These are phyloP conservation scores for Cuculus canorus DNA, from an alignment of 2,797 vertebrate species.

Conservation along the genomic window DNA sequence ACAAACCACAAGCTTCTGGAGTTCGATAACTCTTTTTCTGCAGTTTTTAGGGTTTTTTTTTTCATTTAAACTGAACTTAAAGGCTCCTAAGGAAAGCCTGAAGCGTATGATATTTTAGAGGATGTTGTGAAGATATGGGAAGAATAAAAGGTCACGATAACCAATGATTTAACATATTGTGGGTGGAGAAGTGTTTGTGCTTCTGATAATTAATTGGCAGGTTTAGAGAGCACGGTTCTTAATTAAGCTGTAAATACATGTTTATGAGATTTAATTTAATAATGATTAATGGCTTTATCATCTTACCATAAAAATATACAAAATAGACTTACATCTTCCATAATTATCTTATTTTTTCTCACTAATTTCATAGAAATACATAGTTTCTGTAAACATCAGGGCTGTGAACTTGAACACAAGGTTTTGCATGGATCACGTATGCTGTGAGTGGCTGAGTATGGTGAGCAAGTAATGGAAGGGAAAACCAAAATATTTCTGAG, in stretches of 20 bases:
- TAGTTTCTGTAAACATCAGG: neutral
- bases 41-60: neutral
- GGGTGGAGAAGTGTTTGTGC: slow-evolving; percentile 61
- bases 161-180: slow-evolving; percentile 52
- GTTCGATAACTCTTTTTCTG: slow-evolving; percentile 58
- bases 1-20: slow-evolving; percentile 51
- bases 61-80: slow-evolving; percentile 24
- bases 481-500: neutral
- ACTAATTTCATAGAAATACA: neutral
- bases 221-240: slow-evolving; percentile 66
- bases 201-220: slow-evolving; percentile 74
- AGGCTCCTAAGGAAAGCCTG: slow-evolving; percentile 63
- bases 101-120: slow-evolving; percentile 70
- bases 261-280: slow-evolving; percentile 44
- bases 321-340: neutral
- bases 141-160: slow-evolving; percentile 71
- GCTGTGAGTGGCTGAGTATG: neutral
- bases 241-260: slow-evolving; percentile 67
- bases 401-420: neutral
- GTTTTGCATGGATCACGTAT: neutral
- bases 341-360: neutral
- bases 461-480: neutral
- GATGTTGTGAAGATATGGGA: slow-evolving; percentile 68
- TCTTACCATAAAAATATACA: neutral
- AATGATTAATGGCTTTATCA: slow-evolving; percentile 41